A percentile compares a stretch with the other conserved stretches of the same genome.
These are phyloP conservation scores for Luperina testacea DNA, from an alignment of 2,888 invertebrate species.

Conservation along the genomic window DNA sequence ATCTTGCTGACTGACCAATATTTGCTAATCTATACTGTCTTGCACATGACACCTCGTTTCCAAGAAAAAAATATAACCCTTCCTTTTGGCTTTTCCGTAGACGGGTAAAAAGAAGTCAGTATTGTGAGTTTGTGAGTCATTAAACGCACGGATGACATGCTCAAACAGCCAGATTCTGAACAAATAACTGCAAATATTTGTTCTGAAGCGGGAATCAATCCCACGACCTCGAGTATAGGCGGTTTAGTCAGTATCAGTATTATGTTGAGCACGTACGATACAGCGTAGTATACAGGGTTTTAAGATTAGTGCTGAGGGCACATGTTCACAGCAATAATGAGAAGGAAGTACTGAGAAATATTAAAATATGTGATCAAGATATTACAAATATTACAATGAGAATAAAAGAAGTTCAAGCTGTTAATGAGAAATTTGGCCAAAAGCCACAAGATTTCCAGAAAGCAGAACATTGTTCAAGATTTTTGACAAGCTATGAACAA, in stretches of 20 bases:
- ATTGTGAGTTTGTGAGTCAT: slow-evolving; percentile 7
- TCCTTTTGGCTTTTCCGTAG: not conserved
- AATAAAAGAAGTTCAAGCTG: not conserved
- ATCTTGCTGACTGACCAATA: not conserved
- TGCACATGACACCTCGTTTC: not conserved
- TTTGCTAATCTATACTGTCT: not conserved
- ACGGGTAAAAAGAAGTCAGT: not conserved
- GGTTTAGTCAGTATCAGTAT: not conserved
- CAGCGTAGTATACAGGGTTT: slow-evolving; percentile 12
- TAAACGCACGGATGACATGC: slow-evolving; percentile 18
- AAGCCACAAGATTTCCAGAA: not conserved
- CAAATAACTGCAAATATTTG: slow-evolving; percentile 43
- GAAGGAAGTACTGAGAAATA: not conserved
- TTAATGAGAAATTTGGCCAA: not conserved
- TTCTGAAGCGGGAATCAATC: slow-evolving; percentile 19
- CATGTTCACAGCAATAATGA: not conserved
- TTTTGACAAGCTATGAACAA: not conserved
- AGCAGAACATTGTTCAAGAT: not conserved
- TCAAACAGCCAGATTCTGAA: slow-evolving; percentile 12
- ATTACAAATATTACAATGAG: not conserved
- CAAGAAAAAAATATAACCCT: not conserved
- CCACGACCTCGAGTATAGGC: slow-evolving; percentile 4
- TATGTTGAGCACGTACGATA: slow-evolving; percentile 22
- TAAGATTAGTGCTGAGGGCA: not conserved
- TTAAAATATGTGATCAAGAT: not conserved